phyloP scores from a whole-genome alignment of 2,888 invertebrate species.

The Ischnus inquisitorius region DNA sequence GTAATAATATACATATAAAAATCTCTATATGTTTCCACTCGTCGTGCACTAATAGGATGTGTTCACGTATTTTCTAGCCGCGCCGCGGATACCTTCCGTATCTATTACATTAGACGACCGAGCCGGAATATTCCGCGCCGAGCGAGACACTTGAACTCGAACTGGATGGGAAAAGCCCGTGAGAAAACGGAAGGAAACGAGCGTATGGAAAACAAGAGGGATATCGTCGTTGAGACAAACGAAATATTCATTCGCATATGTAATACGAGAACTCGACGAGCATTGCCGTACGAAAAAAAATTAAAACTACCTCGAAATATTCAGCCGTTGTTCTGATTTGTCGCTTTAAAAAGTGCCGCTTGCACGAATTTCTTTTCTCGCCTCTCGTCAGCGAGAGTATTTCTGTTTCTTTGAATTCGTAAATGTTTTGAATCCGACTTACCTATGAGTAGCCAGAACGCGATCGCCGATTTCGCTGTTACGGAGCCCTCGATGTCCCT shows the following conservation, averaged over 20 bases:
- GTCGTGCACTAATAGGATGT: conserved; percentile 14
- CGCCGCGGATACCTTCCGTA: conserved; percentile 3
- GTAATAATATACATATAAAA: conserved; percentile 55
- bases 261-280: neutral
- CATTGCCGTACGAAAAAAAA: neutral
- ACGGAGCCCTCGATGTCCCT: no score
- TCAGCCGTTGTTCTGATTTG: neutral
- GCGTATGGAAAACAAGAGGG: conserved; percentile 2
- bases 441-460: no score
- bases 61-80: conserved; percentile 35
- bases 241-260: neutral
- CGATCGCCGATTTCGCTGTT: no score
- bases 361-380: no score
- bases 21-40: conserved; percentile 39
- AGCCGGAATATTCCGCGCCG: conserved; percentile 36
- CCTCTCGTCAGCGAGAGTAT: no score
- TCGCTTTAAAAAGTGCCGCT: neutral
- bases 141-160: conserved; percentile 30
- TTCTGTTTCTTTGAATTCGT: no score
- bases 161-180: conserved; percentile 18
- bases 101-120: conserved; percentile 35
- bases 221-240: neutral
- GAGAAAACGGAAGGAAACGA: conserved; percentile 14
- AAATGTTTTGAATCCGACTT: no score
- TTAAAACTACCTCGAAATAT: neutral